Base-by-base conservation (phyloP, 37 sponge, comb jelly and placozoan species). In the Agelas oroides region DNA sequence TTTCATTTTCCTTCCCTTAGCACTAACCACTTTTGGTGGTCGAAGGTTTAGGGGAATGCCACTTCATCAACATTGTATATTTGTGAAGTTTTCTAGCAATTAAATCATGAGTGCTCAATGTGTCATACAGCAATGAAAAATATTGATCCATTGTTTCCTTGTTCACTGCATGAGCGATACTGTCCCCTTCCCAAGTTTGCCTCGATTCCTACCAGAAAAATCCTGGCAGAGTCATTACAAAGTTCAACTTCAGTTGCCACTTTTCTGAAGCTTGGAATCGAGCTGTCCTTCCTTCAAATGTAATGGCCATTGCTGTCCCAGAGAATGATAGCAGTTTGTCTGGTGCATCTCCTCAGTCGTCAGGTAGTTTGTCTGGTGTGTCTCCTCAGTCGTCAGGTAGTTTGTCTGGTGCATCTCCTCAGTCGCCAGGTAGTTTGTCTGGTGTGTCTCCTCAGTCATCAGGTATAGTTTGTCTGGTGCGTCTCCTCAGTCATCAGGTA, bases 21-120 rank as follows among this genome's bases (percentile, higher is more conserved):
- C n/a, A 28, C 86, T 27, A 5, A 90, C 60, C n/a, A 90, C 38
- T 13, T 40, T 84, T 28, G 82, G 81, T 0, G 91, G 2, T 28
- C 30, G 53, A 38, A n/a, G 77, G 24, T 90, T 77, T 31, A 85
- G 62, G 0, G 91, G 91, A 81, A 90, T 63, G 1, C 91, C 86
- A 62, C 53, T 74, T 90, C 76, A 40, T 85, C 86, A 32, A 84
- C 71, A 39, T 90, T 90, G 70, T 84, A 90, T 0, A 84, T 64
- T 55, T 71, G 76, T 13, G 80, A 33, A 18, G 80, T 85, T 8
- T n/a, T 46, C 11, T 11, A 30, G 71, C 27, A n/a, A 85, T 0
- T 24, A 90, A 75, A 46, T 90, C 55, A 46, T 86, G 36, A 35
- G 70, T 70, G 5, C 59, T 28, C 69, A 90, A 34, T 0, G 35